These are phyloP conservation scores for Orbicella faveolata DNA, from an alignment of 64 coral and sea anemone genomes.

Conservation along the genomic window DNA sequence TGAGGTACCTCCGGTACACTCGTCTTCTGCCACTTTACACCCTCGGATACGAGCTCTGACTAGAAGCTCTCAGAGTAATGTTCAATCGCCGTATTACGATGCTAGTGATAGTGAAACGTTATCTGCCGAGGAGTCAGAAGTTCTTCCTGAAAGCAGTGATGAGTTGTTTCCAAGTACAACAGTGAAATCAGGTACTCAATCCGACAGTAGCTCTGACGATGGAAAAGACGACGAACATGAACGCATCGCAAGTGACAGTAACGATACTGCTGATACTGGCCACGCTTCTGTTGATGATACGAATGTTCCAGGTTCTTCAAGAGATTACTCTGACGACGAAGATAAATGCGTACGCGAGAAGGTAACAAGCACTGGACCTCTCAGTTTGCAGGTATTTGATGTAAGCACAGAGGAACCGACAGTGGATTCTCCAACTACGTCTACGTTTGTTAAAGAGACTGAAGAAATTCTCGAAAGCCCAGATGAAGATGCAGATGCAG, in stretches of 20 bases:
- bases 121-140: constrained; percentile 87
- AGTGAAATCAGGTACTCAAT: not conserved
- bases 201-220: not conserved
- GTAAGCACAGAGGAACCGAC: not conserved
- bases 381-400: not conserved
- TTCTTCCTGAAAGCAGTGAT: constrained; percentile 79
- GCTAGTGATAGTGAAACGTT: constrained; percentile 88
- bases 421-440: constrained; percentile 16
- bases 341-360: not conserved
- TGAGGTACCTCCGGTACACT: not conserved
- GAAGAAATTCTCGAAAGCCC: not conserved
- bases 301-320: not conserved
- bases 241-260: not conserved
- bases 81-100: constrained; percentile 41
- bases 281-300: not conserved
- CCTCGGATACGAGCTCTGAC: not conserved
- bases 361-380: not conserved
- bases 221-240: not conserved
- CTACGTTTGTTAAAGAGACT: constrained; percentile 33
- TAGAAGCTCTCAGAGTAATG: constrained; percentile 23
- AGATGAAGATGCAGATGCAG: not conserved
- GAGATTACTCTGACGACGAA: not conserved
- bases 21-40: constrained; percentile 2
- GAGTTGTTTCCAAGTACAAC: constrained; percentile 55
- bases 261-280: not conserved